Percentiles rank a stretch among this genome's conserved stretches.
These are phyloP conservation scores for Apogon talboti DNA, from an alignment of 2,797 vertebrate species.

Conservation along the genomic window DNA sequence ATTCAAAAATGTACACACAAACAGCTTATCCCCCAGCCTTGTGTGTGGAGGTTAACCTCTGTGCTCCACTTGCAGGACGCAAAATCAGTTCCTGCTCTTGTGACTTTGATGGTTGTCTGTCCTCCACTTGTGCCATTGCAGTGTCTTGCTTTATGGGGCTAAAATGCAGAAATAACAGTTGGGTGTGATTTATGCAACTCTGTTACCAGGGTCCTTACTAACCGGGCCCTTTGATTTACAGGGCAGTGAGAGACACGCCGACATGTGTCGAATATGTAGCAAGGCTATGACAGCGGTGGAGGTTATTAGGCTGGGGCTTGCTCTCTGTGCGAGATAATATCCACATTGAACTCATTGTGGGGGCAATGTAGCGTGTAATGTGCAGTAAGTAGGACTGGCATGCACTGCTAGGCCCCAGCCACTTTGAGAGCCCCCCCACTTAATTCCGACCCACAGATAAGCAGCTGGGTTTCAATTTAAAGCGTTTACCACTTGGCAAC, in stretches of 20 bases:
- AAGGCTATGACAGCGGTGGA: slow-evolving; percentile 80
- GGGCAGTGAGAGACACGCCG: slow-evolving; percentile 79
- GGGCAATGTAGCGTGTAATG: slow-evolving; percentile 88
- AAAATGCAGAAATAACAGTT: slow-evolving; percentile 80
- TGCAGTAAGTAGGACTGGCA: slow-evolving; percentile 88
- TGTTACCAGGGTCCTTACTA: slow-evolving; percentile 67
- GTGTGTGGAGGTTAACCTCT: slow-evolving; percentile 44
- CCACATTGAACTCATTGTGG: slow-evolving; percentile 87
- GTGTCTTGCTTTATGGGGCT: slow-evolving; percentile 65
- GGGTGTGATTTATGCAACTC: slow-evolving; percentile 78
- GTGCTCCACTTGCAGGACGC: slow-evolving; percentile 34
- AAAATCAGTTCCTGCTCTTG: slow-evolving; percentile 47
- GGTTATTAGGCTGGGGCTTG: slow-evolving; percentile 83
- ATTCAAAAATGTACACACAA: slow-evolving; percentile 10
- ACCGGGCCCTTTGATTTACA: slow-evolving; percentile 82
- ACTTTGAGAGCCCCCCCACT: slow-evolving; percentile 81
- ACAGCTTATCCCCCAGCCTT: slow-evolving; percentile 5
- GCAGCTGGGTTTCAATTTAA: slow-evolving; percentile 87
- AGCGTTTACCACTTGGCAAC: slow-evolving; percentile 81
- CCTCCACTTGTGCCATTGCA: slow-evolving; percentile 41
- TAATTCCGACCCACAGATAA: slow-evolving; percentile 85
- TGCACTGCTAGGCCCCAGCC: slow-evolving; percentile 84
- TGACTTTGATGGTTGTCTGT: slow-evolving; percentile 66
- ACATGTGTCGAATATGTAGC: slow-evolving; percentile 83
- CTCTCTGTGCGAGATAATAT: slow-evolving; percentile 85